These are phyloP conservation scores for Crotalus horridus DNA, from an alignment of 2,113 vertebrate genomes.

Conservation along the genomic window DNA sequence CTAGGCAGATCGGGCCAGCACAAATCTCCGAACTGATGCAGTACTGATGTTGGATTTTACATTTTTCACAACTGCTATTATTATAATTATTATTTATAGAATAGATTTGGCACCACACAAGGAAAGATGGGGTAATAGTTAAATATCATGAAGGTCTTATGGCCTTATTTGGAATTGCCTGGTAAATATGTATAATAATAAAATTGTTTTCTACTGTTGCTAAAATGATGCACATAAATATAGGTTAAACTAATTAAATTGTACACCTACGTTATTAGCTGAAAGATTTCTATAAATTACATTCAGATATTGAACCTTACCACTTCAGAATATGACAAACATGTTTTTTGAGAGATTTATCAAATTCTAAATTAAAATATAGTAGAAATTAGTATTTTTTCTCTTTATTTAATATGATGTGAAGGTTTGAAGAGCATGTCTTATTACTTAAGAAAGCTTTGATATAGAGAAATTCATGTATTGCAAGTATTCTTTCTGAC, in stretches of 20 bases:
- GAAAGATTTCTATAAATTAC: background rate
- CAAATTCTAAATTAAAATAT: background rate
- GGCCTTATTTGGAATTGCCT: background rate
- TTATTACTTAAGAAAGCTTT: background rate
- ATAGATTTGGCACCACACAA: background rate
- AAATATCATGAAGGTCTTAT: background rate
- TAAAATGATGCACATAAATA: background rate
- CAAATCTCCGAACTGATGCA: background rate
- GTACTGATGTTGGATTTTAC: background rate
- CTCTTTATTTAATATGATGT: background rate
- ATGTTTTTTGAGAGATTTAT: background rate
- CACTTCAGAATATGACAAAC: background rate
- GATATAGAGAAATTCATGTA: background rate
- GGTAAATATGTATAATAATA: slow-evolving; percentile 15
- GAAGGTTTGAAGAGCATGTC: background rate
- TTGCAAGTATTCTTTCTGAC: background rate
- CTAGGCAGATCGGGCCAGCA: background rate
- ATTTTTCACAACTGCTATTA: background rate
- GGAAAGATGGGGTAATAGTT: background rate
- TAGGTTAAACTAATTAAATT: slow-evolving; percentile 13
- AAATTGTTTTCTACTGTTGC: slow-evolving; percentile 14
- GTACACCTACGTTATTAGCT: background rate
- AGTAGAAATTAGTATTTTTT: background rate
- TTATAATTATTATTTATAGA: background rate
- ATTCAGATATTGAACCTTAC: background rate